A percentile compares a stretch with the other conserved stretches of the same genome.
Evolutionary conservation across 2,113 vertebrate species (phyloP).

Genomic region (Brachyhypopomus gauderio): DNA sequence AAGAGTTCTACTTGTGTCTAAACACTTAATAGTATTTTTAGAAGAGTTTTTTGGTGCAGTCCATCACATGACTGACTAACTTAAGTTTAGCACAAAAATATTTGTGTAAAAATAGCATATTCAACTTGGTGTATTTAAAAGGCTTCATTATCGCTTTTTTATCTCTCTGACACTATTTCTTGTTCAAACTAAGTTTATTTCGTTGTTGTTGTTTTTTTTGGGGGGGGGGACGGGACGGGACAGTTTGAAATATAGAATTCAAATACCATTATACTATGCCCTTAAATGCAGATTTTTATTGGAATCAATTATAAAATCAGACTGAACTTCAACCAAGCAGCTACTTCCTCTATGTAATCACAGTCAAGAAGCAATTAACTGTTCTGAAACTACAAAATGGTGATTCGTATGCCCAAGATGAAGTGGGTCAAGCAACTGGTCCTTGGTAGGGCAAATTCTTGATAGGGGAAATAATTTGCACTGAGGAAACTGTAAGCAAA

Average conservation of each 20-base stretch:
- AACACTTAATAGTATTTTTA: background rate
- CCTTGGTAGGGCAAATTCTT: background rate
- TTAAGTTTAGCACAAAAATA: background rate
- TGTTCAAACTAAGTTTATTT: too few species aligned
- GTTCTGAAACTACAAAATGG: constrained; percentile 16
- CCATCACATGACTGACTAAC: background rate
- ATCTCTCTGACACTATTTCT: too few species aligned
- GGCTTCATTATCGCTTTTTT: too few species aligned
- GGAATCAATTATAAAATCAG: background rate
- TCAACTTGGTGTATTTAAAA: too few species aligned
- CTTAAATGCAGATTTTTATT: background rate
- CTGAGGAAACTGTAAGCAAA: background rate
- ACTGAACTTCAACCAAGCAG: background rate
- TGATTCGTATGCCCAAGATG: constrained; percentile 13
- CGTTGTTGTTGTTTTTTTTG: too few species aligned
- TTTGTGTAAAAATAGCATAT: too few species aligned
- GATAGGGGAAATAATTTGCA: constrained; percentile 16
- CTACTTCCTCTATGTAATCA: background rate
- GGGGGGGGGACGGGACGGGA: too few species aligned
- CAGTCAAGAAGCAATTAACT: background rate
- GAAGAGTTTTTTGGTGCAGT: background rate
- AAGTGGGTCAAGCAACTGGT: constrained; percentile 26
- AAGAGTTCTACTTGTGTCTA: background rate
- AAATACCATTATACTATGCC: background rate
- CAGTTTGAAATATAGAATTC: background rate